Evolutionary conservation across 37 sponge, comb jelly and placozoan species (phyloP).

Genomic region (Oopsacas minuta): DNA sequence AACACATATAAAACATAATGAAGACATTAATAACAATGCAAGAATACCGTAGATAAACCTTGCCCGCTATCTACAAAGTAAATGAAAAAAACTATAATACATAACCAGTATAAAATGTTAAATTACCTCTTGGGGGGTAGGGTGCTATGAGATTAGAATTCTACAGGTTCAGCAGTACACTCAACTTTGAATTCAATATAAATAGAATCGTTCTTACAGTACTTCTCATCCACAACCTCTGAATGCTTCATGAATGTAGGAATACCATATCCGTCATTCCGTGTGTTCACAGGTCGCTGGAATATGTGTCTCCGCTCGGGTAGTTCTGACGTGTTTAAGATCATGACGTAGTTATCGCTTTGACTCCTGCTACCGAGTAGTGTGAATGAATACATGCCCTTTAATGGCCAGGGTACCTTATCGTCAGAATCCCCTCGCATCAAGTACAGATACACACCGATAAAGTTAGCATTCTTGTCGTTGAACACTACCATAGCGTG

Average conservation of each 20-base stretch:
- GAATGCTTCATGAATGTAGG: slow-evolving; percentile 12
- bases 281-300: background rate
- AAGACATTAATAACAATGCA: background rate
- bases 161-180: slow-evolving; percentile 3
- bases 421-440: slow-evolving; percentile 9
- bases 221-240: slow-evolving; percentile 5
- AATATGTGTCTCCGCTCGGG: slow-evolving; percentile 11
- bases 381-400: slow-evolving; percentile 5
- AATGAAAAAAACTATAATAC: background rate
- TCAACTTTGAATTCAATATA: slow-evolving; percentile 10
- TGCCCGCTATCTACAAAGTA: background rate
- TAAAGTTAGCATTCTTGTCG: background rate
- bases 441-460: background rate
- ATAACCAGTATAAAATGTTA: background rate
- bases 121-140: background rate
- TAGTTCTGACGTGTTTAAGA: slow-evolving; percentile 14
- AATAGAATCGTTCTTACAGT: slow-evolving; percentile 11
- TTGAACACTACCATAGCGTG: slow-evolving; percentile 1
- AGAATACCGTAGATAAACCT: background rate
- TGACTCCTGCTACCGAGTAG: background rate
- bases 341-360: slow-evolving; percentile 11
- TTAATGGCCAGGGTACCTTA: background rate
- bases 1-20: background rate
- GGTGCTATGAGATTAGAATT: background rate
- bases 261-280: slow-evolving; percentile 9